phyloP scores from a whole-genome alignment of 2,797 vertebrate species.

The Argya squamiceps region DNA sequence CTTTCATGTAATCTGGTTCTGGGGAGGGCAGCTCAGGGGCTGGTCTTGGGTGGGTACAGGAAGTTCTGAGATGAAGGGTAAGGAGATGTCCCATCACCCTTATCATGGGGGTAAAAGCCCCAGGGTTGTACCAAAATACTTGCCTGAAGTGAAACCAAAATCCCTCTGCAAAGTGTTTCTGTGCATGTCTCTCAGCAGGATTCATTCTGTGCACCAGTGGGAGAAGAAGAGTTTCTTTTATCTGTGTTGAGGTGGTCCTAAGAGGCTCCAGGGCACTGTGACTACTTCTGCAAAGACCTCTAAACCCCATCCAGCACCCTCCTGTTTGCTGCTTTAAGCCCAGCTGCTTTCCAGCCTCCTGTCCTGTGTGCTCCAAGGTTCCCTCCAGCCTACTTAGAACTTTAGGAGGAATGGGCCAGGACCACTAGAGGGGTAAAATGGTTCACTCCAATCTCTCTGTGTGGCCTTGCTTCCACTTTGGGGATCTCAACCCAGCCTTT shows the following conservation, averaged over 20 bases:
- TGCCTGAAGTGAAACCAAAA: neutral
- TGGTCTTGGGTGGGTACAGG: neutral
- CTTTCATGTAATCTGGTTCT: neutral
- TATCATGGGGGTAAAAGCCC: accelerated
- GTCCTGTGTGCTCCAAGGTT: neutral
- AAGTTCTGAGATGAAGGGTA: neutral
- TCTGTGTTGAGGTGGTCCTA: neutral
- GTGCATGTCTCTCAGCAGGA: neutral
- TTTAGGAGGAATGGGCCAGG: neutral
- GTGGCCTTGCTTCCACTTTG: neutral
- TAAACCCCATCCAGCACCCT: neutral
- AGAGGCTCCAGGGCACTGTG: neutral
- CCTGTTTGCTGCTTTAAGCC: neutral
- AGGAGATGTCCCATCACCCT: neutral
- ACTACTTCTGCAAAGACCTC: neutral
- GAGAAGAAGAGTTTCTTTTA: neutral
- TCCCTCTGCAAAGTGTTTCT: neutral
- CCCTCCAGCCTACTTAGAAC: neutral
- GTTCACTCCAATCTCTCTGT: neutral
- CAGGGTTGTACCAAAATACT: neutral
- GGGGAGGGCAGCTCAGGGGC: neutral
- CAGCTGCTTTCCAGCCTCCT: neutral
- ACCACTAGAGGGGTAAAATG: neutral
- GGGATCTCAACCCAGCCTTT: neutral
- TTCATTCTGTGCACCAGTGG: neutral